phyloP scores from a whole-genome alignment of 2,888 invertebrate species.

The Serrognathus titanus region DNA sequence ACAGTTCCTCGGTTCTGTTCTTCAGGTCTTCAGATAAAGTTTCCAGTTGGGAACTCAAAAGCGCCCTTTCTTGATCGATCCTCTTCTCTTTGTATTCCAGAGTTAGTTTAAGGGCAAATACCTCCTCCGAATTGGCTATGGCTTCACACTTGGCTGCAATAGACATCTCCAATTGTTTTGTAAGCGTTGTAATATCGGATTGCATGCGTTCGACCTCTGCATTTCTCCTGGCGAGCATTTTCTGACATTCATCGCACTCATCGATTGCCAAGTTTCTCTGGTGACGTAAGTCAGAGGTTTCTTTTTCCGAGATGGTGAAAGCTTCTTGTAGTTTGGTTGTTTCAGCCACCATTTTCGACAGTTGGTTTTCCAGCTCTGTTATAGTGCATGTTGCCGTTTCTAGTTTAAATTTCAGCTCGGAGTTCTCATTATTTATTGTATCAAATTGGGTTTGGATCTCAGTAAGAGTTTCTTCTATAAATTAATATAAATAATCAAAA shows the following conservation, averaged over 20 bases:
- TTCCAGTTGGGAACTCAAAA: conserved; percentile 75
- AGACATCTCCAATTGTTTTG: conserved; percentile 71
- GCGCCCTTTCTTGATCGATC: conserved; percentile 75
- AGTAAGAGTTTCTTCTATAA: conserved; percentile 56
- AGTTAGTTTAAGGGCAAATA: conserved; percentile 74
- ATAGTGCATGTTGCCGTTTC: conserved; percentile 61
- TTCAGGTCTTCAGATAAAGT: conserved; percentile 75
- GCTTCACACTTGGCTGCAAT: conserved; percentile 83
- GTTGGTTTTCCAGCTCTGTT: conserved; percentile 61
- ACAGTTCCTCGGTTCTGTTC: conserved; percentile 72
- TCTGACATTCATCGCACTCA: conserved; percentile 70
- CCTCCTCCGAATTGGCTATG: conserved; percentile 73
- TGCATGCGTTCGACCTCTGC: conserved; percentile 70
- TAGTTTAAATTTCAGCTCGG: conserved; percentile 61
- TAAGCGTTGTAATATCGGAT: conserved; percentile 64
- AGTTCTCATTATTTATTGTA: conserved; percentile 60
- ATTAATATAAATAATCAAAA: not conserved
- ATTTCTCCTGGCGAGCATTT: conserved; percentile 68
- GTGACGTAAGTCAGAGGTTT: conserved; percentile 62
- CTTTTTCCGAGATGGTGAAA: conserved; percentile 62
- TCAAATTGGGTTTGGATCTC: conserved; percentile 55
- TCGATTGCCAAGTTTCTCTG: conserved; percentile 69
- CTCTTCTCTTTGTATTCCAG: conserved; percentile 80
- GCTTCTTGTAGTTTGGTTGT: conserved; percentile 62
- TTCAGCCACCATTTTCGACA: conserved; percentile 61